Conservation (phyloP, 2,888 invertebrate genomes). For the Drosophila yooni region DNA sequence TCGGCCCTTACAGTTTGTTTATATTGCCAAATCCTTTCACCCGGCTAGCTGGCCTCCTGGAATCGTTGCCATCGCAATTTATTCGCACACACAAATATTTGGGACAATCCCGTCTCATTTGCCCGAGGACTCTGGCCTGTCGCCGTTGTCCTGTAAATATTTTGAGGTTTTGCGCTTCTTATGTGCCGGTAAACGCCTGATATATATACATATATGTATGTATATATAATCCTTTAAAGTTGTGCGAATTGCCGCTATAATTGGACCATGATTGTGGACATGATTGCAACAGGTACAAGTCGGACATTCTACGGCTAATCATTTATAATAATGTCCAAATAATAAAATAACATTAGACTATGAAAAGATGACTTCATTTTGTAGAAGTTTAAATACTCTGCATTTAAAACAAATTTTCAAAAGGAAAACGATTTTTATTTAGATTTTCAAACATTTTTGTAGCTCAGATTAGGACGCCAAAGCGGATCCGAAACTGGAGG, state of each 20-base stretch:
- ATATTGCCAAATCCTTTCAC: constrained; percentile 72
- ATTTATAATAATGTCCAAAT: constrained; percentile 41
- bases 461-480: neutral
- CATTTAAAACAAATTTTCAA: neutral
- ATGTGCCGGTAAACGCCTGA: constrained; percentile 54
- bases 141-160: constrained; percentile 66
- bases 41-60: constrained; percentile 42
- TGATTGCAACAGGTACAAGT: constrained; percentile 54
- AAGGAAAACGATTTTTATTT: too few relatives aligned
- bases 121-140: constrained; percentile 18
- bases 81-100: constrained; percentile 41
- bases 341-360: constrained; percentile 1
- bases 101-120: constrained; percentile 39
- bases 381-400: constrained; percentile 14
- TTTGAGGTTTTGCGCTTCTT: constrained; percentile 78
- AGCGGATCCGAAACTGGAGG: too few relatives aligned
- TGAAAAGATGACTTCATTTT: neutral
- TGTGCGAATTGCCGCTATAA: constrained; percentile 40
- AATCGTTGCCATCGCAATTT: constrained; percentile 26
- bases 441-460: too few relatives aligned
- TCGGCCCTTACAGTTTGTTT: constrained; percentile 34
- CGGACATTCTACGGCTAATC: constrained; percentile 8
- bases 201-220: neutral
- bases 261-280: constrained; percentile 50
- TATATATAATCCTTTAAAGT: neutral